A percentile compares a stretch with the other conserved stretches of the same genome.
phyloP scores from a whole-genome alignment of 1,140 invertebrate species.

The Drosophila sp. region DNA sequence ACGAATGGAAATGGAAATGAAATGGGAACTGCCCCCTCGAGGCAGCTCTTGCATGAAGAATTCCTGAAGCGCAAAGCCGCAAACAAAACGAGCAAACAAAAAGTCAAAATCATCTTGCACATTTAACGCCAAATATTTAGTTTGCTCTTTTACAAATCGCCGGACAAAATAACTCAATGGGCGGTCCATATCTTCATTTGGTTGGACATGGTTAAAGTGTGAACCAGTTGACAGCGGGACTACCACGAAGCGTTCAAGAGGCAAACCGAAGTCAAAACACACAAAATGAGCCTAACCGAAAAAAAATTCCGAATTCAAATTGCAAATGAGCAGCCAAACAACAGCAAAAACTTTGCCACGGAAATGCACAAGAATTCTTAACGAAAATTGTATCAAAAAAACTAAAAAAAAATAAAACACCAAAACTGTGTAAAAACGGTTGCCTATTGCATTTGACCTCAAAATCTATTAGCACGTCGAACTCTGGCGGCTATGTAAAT shows the following conservation, averaged over 20 bases:
- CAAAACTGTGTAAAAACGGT: slow-evolving; percentile 42
- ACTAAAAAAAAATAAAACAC: slow-evolving; percentile 32
- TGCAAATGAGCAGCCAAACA: slow-evolving; percentile 68
- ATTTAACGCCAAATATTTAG: slow-evolving; percentile 51
- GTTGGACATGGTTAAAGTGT: slow-evolving; percentile 54
- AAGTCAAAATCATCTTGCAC: slow-evolving; percentile 52
- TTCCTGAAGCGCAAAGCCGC: slow-evolving; percentile 50
- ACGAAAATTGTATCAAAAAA: slow-evolving; percentile 71
- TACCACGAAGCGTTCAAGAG: slow-evolving; percentile 76
- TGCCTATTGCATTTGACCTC: slow-evolving; percentile 78
- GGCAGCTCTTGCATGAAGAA: slow-evolving; percentile 54
- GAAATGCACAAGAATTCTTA: slow-evolving; percentile 78
- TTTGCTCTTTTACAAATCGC: slow-evolving; percentile 45
- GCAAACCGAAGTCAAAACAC: background rate
- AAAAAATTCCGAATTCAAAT: slow-evolving; percentile 42
- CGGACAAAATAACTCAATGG: slow-evolving; percentile 53
- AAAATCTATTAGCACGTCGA: slow-evolving; percentile 82
- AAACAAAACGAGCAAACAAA: slow-evolving; percentile 42
- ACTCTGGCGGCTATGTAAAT: slow-evolving; percentile 75
- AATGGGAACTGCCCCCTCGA: slow-evolving; percentile 29
- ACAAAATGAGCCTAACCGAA: background rate
- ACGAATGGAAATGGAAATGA: slow-evolving; percentile 43
- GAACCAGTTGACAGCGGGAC: slow-evolving; percentile 70
- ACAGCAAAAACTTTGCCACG: slow-evolving; percentile 67
- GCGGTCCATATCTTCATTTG: slow-evolving; percentile 43